Evolutionary conservation across 1,140 invertebrate genomes (phyloP), one percentile per base, ranked within the genome.

Genomic region (Vollenhovia emeryi): DNA sequence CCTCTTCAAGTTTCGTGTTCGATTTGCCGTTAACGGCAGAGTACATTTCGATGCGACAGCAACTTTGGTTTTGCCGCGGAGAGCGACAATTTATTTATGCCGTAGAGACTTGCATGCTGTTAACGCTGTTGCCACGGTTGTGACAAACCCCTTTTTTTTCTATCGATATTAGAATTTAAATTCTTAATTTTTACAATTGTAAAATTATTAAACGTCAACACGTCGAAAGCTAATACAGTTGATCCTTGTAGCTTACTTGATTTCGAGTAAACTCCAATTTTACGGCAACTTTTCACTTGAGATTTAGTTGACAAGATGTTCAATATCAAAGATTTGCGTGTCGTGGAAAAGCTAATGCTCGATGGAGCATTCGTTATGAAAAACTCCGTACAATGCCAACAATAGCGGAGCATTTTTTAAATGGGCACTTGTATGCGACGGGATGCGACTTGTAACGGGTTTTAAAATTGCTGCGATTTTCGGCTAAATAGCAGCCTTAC

Each of bases 401-500:
- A 36, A 68, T 50, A 43, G 21, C 24, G 0, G 18, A 36, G 9
- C 0, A 21, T 55, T 50, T 40, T 45, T 18, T 73, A 27, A 40
- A 48, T 9, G 7, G 30, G 27, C 30, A 13, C 15, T 78, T 21
- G 30, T 30, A 13, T 18, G 60, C 40, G 21, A 45, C 13, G 13
- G 27, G 27, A 64, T 79, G n/a, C n/a, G 33, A 36, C 33, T 43
- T 79, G 18, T 55, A 71, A 71, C 36, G n/a, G 36, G 24, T 36
- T 43, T 64, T 45, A 43, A 43, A 30, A 68, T 48, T 71, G 66
- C 40, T 50, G 18, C 62, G 83, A 87, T 87, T 88, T 89, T 79
- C 30, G 57, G 79, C 43, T 48, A 52, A 84, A 24, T 84, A 57
- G 33, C 78, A 24, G 21, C 24, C 45, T 74, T 74, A 64, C 50